These are phyloP conservation scores for Phyto melanocephala DNA, from an alignment of 2,888 invertebrate species.

Conservation along the genomic window DNA sequence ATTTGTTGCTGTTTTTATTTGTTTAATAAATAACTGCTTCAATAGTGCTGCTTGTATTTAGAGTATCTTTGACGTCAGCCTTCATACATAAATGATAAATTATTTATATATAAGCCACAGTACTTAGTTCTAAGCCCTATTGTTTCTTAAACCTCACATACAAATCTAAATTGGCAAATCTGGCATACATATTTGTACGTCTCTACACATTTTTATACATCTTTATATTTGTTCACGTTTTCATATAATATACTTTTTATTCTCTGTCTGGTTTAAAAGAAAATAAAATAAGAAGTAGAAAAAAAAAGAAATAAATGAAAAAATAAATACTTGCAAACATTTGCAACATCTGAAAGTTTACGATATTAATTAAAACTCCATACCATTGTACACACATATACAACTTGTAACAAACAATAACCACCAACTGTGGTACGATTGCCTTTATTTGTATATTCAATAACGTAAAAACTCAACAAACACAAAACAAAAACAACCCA, in stretches of 20 bases:
- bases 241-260: neutral
- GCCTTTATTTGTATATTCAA: neutral
- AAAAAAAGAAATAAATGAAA: neutral
- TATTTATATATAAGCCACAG: too few relatives aligned
- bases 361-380: slow-evolving; percentile 29
- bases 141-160: neutral
- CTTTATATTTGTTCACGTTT: neutral
- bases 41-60: too few relatives aligned
- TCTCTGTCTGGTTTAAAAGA: neutral
- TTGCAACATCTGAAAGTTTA: neutral
- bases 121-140: too few relatives aligned
- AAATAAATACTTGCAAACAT: neutral
- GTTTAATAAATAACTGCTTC: too few relatives aligned
- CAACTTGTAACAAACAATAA: neutral
- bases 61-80: too few relatives aligned
- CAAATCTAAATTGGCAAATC: neutral
- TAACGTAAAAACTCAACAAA: neutral
- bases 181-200: too few relatives aligned
- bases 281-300: neutral
- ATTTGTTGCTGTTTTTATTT: too few relatives aligned
- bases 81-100: too few relatives aligned
- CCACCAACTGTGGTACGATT: neutral
- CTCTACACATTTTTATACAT: neutral
- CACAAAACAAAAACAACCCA: neutral
- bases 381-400: neutral